Base-by-base conservation (phyloP, 2,888 invertebrate species). In the Lamellibrachia columna region DNA sequence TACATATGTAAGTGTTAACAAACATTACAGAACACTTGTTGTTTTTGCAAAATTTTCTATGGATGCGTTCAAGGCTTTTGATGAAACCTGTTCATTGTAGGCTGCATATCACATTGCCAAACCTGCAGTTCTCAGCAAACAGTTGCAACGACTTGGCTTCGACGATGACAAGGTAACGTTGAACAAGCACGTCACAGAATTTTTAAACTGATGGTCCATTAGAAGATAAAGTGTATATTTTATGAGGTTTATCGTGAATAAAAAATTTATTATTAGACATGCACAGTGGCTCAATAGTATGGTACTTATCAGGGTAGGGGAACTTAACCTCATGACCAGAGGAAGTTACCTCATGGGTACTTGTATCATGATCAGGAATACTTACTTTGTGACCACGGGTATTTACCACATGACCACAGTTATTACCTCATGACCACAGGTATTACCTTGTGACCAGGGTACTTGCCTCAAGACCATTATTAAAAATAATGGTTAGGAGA, bases 31-130 rank as follows among this genome's bases (percentile, higher is more conserved):
- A 55, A 55, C 9, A 55, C 55, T 40, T 55, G 55, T 55, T 55
- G 3, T 55, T 55, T 55, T 55, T 4, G 9, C 55, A 55, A 55
- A 9, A 9, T 55, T 9, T 55, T 9, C 9, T 9, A 55, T 55
- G 55, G 55, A 55, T 55, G 55, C 55, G 8, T 55, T 55, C 75
- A 75, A 55, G 55, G 3, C 22, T 75, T 75, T 22, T 75, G 6
- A 15, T 75, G 75, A 75, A 22, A 75, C 75, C 75, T 2, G 1
- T 75, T 75, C 3, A 4, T 22, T 75, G 15, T 75, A 96, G 96
- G 96, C 96, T 92, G 96, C 96, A 7, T 96, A 96, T 93, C 95
- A 96, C 93, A 94, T 96, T 75, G 96, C 96, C 1, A 96, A 96
- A 93, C 96, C 96, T 60, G 95, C 95, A 52, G 94, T 95, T 4